A percentile compares a stretch with the other conserved stretches of the same genome.
phyloP scores from a whole-genome alignment of 2,888 invertebrate genomes.

The Hirtodrosophila cameraria region DNA sequence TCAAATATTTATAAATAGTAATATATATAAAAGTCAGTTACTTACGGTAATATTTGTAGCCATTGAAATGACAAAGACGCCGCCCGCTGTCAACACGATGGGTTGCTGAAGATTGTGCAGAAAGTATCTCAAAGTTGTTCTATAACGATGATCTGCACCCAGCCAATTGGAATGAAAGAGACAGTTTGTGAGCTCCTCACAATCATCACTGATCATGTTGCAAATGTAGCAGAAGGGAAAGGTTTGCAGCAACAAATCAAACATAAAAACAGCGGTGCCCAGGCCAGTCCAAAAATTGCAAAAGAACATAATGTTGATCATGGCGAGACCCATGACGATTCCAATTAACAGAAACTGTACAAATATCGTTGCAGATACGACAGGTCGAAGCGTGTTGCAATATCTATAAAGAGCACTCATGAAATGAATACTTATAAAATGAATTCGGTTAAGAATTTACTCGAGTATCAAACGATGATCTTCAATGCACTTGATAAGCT shows the following conservation, averaged over 20 bases:
- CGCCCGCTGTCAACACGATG: conserved; percentile 56
- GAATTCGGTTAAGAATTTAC: too few relatives aligned
- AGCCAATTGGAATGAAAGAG: conserved; percentile 66
- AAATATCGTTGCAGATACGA: conserved; percentile 56
- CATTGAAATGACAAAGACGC: conserved; percentile 57
- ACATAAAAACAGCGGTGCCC: conserved; percentile 31
- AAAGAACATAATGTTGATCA: conserved; percentile 61
- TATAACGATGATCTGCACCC: conserved; percentile 45
- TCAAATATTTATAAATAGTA: too few relatives aligned
- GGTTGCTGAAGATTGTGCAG: conserved; percentile 61
- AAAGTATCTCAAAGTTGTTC: conserved; percentile 41
- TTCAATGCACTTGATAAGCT: conserved; percentile 48
- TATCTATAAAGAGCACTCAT: conserved; percentile 25
- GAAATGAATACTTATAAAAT: not conserved
- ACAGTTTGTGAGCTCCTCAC: conserved; percentile 33
- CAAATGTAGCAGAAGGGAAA: conserved; percentile 68
- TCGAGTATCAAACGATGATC: conserved; percentile 52
- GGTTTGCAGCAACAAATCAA: conserved; percentile 43
- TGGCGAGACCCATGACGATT: conserved; percentile 42
- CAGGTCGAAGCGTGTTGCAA: conserved; percentile 42
- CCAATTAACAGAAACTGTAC: conserved; percentile 59
- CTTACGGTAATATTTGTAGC: conserved; percentile 59
- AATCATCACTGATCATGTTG: conserved; percentile 45
- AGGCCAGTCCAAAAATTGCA: conserved; percentile 48
- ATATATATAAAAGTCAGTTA: not conserved